Percentiles rank a stretch among this genome's conserved stretches.
Conservation (phyloP, 2,113 vertebrate genomes). For the Vulpes lagopus region DNA sequence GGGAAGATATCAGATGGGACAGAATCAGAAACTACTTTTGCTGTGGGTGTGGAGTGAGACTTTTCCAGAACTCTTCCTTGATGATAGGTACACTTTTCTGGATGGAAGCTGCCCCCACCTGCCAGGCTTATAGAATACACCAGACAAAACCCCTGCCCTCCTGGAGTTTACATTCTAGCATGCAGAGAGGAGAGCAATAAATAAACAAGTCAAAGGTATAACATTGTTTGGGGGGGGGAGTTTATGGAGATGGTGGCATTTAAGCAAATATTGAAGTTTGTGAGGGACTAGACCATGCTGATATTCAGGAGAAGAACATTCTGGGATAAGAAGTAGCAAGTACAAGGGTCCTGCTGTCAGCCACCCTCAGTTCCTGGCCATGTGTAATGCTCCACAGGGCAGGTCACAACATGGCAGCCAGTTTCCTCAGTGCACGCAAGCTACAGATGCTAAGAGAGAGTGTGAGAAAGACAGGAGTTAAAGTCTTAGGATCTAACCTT, state of each 20-base stretch:
- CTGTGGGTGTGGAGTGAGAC: not conserved
- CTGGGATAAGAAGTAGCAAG: not conserved
- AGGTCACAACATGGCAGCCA: not conserved
- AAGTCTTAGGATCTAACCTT: not conserved
- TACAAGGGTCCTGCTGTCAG: not conserved
- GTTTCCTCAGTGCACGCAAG: not conserved
- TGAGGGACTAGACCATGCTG: not conserved
- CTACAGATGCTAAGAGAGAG: not conserved
- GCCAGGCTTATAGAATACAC: not conserved
- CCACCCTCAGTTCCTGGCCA: not conserved
- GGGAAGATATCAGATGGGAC: not conserved
- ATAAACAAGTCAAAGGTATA: not conserved
- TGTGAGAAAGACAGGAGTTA: not conserved
- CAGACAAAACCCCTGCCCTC: not conserved
- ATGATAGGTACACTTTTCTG: not conserved
- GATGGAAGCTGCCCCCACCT: not conserved
- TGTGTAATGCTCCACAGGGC: not conserved
- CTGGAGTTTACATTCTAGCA: not conserved
- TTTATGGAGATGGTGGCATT: not conserved
- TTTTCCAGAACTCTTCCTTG: not conserved
- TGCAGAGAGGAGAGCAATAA: not conserved
- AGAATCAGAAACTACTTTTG: slow-evolving; percentile 24
- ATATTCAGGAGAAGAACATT: not conserved
- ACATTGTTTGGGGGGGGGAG: not conserved
- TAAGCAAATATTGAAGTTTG: slow-evolving; percentile 5